Conservation (phyloP, 2,113 vertebrate species). For the Pygoscelis adeliae region DNA sequence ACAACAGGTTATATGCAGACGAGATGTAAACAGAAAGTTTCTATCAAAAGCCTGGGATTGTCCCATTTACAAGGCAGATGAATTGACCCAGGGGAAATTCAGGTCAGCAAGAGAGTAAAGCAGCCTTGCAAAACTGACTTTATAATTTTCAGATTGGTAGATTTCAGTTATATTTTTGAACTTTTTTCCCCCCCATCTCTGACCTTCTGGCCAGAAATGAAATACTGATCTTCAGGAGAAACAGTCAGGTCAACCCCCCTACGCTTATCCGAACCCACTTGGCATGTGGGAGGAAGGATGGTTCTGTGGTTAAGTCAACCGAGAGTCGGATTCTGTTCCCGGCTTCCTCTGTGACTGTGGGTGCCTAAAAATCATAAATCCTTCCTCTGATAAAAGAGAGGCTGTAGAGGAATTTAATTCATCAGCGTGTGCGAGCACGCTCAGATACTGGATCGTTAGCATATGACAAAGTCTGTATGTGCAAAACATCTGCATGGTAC, state of each 20-base stretch:
- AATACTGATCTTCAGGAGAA: neutral
- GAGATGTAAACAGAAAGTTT: neutral
- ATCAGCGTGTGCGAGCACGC: neutral
- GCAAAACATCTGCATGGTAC: neutral
- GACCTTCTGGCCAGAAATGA: neutral
- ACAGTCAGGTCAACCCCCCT: neutral
- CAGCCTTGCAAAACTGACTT: neutral
- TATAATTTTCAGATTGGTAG: neutral
- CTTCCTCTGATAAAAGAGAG: neutral
- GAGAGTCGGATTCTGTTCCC: neutral
- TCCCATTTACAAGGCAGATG: neutral
- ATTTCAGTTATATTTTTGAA: neutral
- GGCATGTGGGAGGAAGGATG: neutral
- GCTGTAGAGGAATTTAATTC: neutral
- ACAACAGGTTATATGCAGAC: neutral
- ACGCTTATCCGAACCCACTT: neutral
- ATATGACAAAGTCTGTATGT: neutral
- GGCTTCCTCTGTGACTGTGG: neutral
- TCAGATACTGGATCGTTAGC: neutral
- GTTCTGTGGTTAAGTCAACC: neutral
- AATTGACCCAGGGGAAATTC: neutral
- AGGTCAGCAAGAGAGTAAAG: neutral
- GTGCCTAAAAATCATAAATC: neutral
- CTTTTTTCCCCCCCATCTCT: neutral
- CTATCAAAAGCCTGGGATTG: neutral